These are phyloP conservation scores for Mixornis gularis DNA, from an alignment of 2,113 vertebrate species.

Conservation along the genomic window DNA sequence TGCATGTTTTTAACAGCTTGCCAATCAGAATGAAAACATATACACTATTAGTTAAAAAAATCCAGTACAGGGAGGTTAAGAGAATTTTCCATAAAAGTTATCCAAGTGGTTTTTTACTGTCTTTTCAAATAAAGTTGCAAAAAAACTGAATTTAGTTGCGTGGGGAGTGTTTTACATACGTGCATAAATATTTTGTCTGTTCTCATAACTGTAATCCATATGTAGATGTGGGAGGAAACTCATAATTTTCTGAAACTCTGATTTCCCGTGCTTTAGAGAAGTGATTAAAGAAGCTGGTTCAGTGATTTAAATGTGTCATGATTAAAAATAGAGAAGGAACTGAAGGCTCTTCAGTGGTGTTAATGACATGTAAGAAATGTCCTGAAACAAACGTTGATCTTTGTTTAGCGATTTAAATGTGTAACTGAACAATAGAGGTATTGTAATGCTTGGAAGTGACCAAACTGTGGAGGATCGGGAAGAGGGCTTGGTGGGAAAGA, in stretches of 20 bases:
- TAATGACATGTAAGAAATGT: constrained; percentile 49
- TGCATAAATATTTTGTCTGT: background rate
- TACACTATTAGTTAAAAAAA: background rate
- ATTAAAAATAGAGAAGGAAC: background rate
- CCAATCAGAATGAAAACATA: background rate
- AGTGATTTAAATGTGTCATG: background rate
- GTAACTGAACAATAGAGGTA: constrained; percentile 42
- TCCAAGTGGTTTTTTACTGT: background rate
- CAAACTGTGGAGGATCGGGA: background rate
- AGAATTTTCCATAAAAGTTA: background rate
- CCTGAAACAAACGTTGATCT: constrained; percentile 41
- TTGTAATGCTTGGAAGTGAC: constrained; percentile 39
- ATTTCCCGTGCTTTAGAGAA: background rate
- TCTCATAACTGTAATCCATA: background rate
- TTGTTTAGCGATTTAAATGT: constrained; percentile 39
- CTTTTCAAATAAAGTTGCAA: constrained; percentile 8
- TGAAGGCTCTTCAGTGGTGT: constrained; percentile 17
- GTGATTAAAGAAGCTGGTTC: background rate
- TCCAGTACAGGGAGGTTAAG: background rate
- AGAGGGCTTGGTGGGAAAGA: background rate
- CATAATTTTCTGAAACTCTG: background rate
- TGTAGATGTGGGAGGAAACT: background rate
- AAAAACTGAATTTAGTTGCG: background rate
- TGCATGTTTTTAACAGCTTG: background rate
- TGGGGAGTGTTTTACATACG: background rate